Base-by-base conservation (phyloP, 37 sponge, comb jelly and placozoan genomes). In the Eunapius fragilis region DNA sequence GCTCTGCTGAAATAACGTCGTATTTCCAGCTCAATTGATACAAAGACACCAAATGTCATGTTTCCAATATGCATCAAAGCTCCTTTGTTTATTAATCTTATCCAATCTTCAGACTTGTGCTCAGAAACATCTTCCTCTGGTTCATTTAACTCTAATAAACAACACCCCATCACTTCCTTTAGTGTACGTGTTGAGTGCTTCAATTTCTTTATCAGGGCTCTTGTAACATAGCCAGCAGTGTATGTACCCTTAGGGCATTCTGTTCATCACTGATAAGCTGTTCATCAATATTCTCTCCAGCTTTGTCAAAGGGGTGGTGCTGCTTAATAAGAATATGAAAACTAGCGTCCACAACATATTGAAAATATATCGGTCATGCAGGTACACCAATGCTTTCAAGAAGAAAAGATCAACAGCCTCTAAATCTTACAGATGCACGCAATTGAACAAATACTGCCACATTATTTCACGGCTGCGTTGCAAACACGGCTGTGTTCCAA, bases 201-300 rank as follows among this genome's bases (percentile, higher is more conserved):
- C 10, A 71, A 71, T 30, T 71, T 71, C 10, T 30, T 30, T 31
- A 26, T 71, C 6, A 71, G 30, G 72, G 72, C 27, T 71, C 30
- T 71, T 31, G 30, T 71, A 6, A 71, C 72, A 71, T 71, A 71
- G 6, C 72, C 72, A 71, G 72, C 72, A 71, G 72, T 71, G 30
- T 71, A 71, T n/a, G n/a, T n/a, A n/a, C n/a, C 72, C 72, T 71
- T 6, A 71, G 72, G 30, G 72, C 72, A 71, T 71, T 71, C 72
- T 71, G 72, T 71, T 71, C 72, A 6, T 71, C 72, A 71, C 10
- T 13, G 7, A 9, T 71, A 3, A 71, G 11, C 72, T 71, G 30
- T 71, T 13, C 72, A 31, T 71, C 11, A 71, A 30, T 26, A 71
- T 10, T 71, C 72, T 71, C 72, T 71, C 10, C 10, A 12, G 30